Conservation (phyloP, 2,888 invertebrate genomes). For the Horisme vitalbata region DNA sequence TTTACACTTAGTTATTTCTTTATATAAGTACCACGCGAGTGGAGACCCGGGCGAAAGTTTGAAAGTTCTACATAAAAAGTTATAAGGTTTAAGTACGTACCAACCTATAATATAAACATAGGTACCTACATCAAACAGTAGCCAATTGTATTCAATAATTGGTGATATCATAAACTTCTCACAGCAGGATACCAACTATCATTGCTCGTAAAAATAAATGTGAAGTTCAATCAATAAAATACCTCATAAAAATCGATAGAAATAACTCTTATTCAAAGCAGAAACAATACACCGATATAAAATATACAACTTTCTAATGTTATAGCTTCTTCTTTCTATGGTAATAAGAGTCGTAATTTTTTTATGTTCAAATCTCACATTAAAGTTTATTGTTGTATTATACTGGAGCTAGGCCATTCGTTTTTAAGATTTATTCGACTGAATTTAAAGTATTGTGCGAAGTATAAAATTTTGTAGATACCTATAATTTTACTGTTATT, state of each 20-base stretch:
- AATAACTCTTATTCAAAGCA: slow-evolving; percentile 50
- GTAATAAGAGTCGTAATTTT: slow-evolving; percentile 58
- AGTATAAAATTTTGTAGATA: too few species aligned
- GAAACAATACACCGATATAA: slow-evolving; percentile 56
- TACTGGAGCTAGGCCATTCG: slow-evolving; percentile 33
- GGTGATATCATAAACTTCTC: slow-evolving; percentile 9
- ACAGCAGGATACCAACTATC: slow-evolving; percentile 29
- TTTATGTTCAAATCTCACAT: slow-evolving; percentile 54
- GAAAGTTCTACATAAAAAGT: too few species aligned
- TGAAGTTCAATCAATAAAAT: slow-evolving; percentile 37
- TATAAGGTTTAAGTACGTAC: too few species aligned
- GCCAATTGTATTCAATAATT: slow-evolving; percentile 7
- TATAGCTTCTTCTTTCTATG: slow-evolving; percentile 60
- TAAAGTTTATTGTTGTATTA: slow-evolving; percentile 48
- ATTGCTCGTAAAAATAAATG: slow-evolving; percentile 31
- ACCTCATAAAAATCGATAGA: slow-evolving; percentile 46
- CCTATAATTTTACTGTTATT: too few species aligned
- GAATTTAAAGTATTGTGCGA: neutral
- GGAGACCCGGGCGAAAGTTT: too few species aligned
- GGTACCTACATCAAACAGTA: too few species aligned
- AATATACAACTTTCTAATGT: slow-evolving; percentile 57
- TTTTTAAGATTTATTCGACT: slow-evolving; percentile 8
- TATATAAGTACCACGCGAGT: too few species aligned
- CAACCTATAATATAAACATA: too few species aligned
- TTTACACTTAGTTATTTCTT: too few species aligned